Percentiles rank a stretch among this genome's conserved stretches.
Evolutionary conservation across 2,797 vertebrate species (phyloP).

Genomic region (Petrocephalus sullivani): DNA sequence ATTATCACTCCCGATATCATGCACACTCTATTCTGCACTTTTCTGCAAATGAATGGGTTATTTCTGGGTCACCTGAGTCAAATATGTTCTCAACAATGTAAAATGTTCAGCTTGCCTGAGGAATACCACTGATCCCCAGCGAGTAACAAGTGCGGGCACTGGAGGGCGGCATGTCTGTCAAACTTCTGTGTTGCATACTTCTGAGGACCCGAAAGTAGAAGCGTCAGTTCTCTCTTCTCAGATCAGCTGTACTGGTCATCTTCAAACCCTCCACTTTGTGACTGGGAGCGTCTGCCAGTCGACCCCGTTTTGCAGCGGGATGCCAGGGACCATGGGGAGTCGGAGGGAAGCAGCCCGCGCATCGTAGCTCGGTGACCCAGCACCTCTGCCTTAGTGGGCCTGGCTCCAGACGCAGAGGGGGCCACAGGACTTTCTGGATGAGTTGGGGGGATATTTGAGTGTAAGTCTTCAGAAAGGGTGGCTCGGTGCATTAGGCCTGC

Average conservation of each 20-base stretch:
- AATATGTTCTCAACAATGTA: neutral
- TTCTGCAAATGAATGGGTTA: neutral
- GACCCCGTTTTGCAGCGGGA: conserved; percentile 30
- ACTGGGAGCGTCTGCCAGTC: conserved; percentile 53
- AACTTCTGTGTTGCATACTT: conserved; percentile 36
- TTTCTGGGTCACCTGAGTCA: neutral
- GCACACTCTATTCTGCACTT: neutral
- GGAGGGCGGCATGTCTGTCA: conserved; percentile 31
- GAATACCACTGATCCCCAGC: conserved; percentile 23
- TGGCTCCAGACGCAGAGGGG: neutral
- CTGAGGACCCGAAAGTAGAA: conserved; percentile 30
- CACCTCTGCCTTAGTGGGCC: neutral
- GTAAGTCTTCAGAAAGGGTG: neutral
- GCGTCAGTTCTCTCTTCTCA: conserved; percentile 34
- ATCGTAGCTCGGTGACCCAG: neutral
- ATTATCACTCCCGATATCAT: neutral
- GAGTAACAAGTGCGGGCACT: conserved; percentile 22
- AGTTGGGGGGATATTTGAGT: neutral
- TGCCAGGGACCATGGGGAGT: neutral
- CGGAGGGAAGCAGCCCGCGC: neutral
- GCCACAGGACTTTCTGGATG: neutral
- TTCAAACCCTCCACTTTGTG: conserved; percentile 39
- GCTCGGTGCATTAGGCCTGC: neutral
- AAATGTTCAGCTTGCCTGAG: neutral
- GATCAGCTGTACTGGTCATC: conserved; percentile 38